Evolutionary conservation across 2,797 vertebrate species (phyloP).

Genomic region (Gallinago solitaria): DNA sequence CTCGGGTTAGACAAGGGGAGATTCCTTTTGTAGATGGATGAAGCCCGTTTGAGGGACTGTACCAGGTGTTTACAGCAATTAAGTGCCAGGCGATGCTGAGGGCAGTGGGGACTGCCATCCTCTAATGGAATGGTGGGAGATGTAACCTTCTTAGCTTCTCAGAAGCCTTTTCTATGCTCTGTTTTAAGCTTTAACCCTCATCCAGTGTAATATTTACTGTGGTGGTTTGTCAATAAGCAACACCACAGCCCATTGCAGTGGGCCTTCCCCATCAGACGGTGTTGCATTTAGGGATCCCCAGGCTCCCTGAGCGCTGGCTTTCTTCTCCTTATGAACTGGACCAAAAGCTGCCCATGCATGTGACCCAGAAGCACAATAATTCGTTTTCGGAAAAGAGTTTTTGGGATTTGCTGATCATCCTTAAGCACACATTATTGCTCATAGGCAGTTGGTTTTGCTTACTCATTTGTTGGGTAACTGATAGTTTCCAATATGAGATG

Average conservation of each 20-base stretch:
- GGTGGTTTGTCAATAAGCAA: neutral
- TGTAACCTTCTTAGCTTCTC: neutral
- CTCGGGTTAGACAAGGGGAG: neutral
- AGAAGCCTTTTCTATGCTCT: neutral
- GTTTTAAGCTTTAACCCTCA: neutral
- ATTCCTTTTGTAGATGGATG: neutral
- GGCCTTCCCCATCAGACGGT: fast-evolving
- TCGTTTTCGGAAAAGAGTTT: neutral
- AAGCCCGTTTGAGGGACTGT: neutral
- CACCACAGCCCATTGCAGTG: neutral
- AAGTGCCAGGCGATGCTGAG: neutral
- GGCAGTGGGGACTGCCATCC: neutral
- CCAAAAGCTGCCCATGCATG: neutral
- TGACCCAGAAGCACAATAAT: neutral
- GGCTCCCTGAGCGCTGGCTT: neutral
- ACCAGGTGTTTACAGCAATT: fast-evolving
- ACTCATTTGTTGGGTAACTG: constrained; percentile 18
- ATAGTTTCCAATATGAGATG: neutral
- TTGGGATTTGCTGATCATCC: neutral
- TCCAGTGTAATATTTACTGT: neutral
- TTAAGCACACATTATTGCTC: neutral
- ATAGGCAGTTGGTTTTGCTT: neutral
- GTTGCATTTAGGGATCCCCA: fast-evolving
- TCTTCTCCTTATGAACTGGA: fast-evolving
- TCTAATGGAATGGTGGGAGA: fast-evolving